Base-by-base conservation (phyloP, 2,888 invertebrate genomes). In the Icerya purchasi region DNA sequence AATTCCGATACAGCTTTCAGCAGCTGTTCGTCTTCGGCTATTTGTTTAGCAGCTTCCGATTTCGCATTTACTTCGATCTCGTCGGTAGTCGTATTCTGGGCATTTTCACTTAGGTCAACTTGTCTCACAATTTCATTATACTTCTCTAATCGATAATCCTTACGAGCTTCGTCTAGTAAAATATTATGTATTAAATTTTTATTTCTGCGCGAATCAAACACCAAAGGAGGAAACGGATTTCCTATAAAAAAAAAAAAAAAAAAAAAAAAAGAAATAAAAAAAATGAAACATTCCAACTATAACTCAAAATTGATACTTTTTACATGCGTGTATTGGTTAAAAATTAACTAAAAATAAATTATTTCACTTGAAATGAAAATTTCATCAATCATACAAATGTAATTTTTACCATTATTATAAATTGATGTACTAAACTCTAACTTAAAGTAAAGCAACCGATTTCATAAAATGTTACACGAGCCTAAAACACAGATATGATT, bases 171-270 rank as follows among this genome's bases (percentile, higher is more conserved):
- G 69, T 84, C 84, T 59, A 91, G 72, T 36, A 91, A 72, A 21
- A 90, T 74, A 73, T 91, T 91, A 68, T 90, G 90, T 63, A 91
- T 77, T 52, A 86, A 74, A 69, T 77, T 77, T 62, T 79, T 78
- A 69, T 86, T 84, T 57, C 76, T 54, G 10, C 73, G 70, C 60
- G 75, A 75, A 65, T 78, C 78, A 3, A 78, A 77, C 20, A 75
- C 68, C 53, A 91, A 67, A 0, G 80, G 72, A 22, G 90, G 90
- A 69, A 81, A 91, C 0, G 86, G 84, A 72, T 91, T 88, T 2
- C 84, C 88, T 75, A 63, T 52, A 68, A 66, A 53, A 56, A 60
- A 63, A 53, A 50, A 21, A 53, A 59, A 58, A 3, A 23, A 22
- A 50, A 2, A 19, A 10, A 23, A 3, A 25, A 23, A 23, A 10